Conservation (phyloP, 53 echinoderm and acorn worm genomes). For the Paelopatides confundens region DNA sequence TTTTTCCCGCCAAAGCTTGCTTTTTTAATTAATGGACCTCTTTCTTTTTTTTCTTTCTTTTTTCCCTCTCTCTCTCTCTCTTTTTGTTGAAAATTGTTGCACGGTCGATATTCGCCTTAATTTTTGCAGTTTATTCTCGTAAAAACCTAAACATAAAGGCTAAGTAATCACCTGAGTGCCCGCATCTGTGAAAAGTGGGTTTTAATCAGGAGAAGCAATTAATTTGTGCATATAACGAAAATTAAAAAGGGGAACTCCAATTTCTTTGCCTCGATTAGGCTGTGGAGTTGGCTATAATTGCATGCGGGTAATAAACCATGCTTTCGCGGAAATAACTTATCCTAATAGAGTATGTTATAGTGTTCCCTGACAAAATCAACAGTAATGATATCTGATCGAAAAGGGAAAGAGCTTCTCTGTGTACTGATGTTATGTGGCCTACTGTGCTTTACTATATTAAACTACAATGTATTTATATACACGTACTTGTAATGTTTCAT, state of each 20-base stretch:
- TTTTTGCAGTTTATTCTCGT: background rate
- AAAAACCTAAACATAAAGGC: background rate
- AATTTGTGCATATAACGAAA: constrained; percentile 39
- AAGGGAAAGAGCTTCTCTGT: no score
- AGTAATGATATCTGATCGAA: no score
- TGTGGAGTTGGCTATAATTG: constrained; percentile 20
- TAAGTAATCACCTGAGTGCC: constrained; percentile 34
- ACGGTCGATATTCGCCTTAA: background rate
- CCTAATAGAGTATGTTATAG: background rate
- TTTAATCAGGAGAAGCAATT: constrained; percentile 41
- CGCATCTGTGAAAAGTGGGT: constrained; percentile 1
- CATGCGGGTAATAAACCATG: background rate
- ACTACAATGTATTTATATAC: no score
- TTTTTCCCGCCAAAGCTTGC: constrained; percentile 25
- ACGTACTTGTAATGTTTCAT: no score
- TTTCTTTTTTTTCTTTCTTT: background rate
- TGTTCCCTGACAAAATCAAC: no score
- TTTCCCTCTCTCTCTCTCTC: background rate
- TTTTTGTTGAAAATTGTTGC: background rate
- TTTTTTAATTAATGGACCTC: constrained; percentile 18
- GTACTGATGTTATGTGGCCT: no score
- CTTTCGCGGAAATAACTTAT: background rate
- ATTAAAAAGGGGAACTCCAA: constrained; percentile 26
- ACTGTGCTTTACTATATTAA: no score
- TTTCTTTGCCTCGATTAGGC: constrained; percentile 20